Conservation (phyloP, 2,113 vertebrate species). For the Mungos mungo region DNA sequence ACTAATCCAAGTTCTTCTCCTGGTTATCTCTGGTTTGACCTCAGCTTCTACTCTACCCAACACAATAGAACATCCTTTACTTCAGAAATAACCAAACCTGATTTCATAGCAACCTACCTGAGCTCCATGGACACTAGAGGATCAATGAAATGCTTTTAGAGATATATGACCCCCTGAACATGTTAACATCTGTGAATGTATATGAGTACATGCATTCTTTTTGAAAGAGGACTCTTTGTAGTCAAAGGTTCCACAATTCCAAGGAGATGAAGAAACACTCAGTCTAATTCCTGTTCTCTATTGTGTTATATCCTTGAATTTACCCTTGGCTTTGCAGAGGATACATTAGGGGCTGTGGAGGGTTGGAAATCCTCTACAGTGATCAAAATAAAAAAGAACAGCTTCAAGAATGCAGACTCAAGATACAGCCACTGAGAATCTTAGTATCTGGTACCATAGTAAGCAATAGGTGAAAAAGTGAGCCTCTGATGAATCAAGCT, state of each 20-base stretch:
- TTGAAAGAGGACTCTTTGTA: background rate
- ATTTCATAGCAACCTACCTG: background rate
- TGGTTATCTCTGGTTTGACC: background rate
- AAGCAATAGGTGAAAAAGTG: background rate
- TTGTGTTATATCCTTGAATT: background rate
- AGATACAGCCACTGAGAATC: background rate
- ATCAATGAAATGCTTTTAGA: background rate
- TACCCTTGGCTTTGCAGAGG: background rate
- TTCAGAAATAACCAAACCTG: background rate
- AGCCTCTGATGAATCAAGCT: background rate
- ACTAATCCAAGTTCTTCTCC: background rate
- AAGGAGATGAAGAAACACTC: background rate
- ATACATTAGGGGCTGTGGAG: background rate
- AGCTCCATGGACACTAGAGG: background rate
- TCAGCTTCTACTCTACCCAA: background rate
- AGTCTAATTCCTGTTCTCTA: background rate
- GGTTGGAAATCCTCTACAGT: background rate
- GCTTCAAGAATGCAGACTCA: background rate
- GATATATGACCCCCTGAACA: background rate
- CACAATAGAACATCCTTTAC: background rate
- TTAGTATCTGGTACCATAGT: background rate
- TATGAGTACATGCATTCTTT: background rate
- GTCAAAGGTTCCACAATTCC: background rate
- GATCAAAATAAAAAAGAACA: background rate
- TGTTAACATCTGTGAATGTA: background rate